Conservation (phyloP, 2,888 invertebrate genomes). For the Ichneumoninae sp. region DNA sequence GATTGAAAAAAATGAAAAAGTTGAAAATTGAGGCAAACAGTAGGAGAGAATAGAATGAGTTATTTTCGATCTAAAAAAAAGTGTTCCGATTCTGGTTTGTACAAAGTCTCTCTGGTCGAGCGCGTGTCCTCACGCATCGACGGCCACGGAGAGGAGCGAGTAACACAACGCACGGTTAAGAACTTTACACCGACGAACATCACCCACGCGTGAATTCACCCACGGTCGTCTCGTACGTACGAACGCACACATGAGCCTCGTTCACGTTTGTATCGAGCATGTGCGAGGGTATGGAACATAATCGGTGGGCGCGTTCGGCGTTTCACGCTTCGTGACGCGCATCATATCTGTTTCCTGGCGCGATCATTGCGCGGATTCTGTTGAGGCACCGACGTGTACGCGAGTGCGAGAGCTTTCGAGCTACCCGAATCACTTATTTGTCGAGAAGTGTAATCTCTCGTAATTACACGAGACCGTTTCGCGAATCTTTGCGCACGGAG, state of each 20-base stretch:
- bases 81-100: slow-evolving; percentile 7
- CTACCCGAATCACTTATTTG: slow-evolving; percentile 72
- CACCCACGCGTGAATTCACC: slow-evolving; percentile 69
- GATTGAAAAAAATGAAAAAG: too few relatives aligned
- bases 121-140: slow-evolving; percentile 57
- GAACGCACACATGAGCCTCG: slow-evolving; percentile 7
- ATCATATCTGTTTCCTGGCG: slow-evolving; percentile 84
- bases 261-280: slow-evolving; percentile 54
- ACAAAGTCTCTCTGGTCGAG: slow-evolving; percentile 49
- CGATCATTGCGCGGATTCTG: slow-evolving; percentile 71
- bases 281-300: slow-evolving; percentile 72
- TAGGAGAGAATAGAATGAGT: neutral
- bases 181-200: slow-evolving; percentile 55
- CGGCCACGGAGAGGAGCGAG: slow-evolving; percentile 41
- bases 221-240: slow-evolving; percentile 56
- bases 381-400: slow-evolving; percentile 33
- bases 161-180: slow-evolving; percentile 39
- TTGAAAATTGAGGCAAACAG: neutral
- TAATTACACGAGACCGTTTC: slow-evolving; percentile 39
- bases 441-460: slow-evolving; percentile 53
- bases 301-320: slow-evolving; percentile 80
- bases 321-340: slow-evolving; percentile 83
- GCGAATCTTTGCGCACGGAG: slow-evolving; percentile 14
- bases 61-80: slow-evolving; percentile 1
- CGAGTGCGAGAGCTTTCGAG: slow-evolving; percentile 67